Evolutionary conservation across 2,888 invertebrate species (phyloP).

Genomic region (Leucania comma): DNA sequence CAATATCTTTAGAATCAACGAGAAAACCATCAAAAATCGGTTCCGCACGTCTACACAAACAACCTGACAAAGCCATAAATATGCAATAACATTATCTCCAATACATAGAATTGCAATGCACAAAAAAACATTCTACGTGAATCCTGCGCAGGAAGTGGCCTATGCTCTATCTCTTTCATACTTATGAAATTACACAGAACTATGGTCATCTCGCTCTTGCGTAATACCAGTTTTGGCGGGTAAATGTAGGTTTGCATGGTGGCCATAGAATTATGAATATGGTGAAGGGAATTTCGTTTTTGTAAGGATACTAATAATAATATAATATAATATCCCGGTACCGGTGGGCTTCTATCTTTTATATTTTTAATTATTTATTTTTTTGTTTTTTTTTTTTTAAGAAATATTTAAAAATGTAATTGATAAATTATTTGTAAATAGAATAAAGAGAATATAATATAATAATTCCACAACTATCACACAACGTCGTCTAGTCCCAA

Average conservation of each 20-base stretch:
- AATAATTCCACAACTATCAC: no score
- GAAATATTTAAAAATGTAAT: no score
- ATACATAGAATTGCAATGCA: slow-evolving; percentile 71
- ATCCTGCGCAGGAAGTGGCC: slow-evolving; percentile 71
- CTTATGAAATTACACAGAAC: slow-evolving; percentile 31
- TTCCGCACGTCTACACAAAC: slow-evolving; percentile 64
- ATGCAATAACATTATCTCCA: slow-evolving; percentile 64
- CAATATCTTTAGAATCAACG: slow-evolving; percentile 29
- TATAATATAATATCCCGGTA: no score
- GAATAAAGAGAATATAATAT: no score
- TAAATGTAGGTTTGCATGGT: slow-evolving; percentile 67
- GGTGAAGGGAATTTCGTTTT: slow-evolving; percentile 40
- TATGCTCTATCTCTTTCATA: slow-evolving; percentile 56
- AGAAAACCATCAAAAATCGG: slow-evolving; percentile 53
- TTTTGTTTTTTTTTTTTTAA: no score
- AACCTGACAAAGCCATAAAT: slow-evolving; percentile 61
- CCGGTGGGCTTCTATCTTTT: no score
- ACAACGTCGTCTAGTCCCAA: no score
- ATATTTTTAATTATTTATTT: no score
- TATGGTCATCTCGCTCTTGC: slow-evolving; percentile 66
- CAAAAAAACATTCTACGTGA: slow-evolving; percentile 72
- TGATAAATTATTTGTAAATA: no score
- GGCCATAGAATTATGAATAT: slow-evolving; percentile 55
- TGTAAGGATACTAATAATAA: slow-evolving; percentile 11
- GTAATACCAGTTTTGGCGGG: slow-evolving; percentile 81